These are phyloP conservation scores for Suillia variegata DNA, from an alignment of 2,888 invertebrate genomes.

Conservation along the genomic window DNA sequence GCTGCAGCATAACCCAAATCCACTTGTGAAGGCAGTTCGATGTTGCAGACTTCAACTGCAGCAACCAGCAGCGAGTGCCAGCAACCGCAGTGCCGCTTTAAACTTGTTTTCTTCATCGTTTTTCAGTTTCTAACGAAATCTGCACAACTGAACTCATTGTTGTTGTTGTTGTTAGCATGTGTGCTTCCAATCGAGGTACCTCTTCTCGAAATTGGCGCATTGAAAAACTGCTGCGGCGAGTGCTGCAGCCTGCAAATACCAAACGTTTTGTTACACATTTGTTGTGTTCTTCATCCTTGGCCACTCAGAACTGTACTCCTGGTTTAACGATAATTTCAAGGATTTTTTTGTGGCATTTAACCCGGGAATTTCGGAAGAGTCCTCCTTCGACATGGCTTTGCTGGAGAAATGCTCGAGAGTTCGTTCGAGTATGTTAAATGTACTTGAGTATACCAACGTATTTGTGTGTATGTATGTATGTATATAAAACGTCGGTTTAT, in stretches of 20 bases:
- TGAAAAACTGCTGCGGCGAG: background rate
- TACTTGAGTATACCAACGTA: background rate
- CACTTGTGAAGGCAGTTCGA: background rate
- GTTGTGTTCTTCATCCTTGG: background rate
- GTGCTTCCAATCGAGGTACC: background rate
- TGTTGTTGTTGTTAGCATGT: too few species aligned
- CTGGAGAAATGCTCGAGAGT: constrained; percentile 6
- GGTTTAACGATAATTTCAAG: constrained; percentile 53
- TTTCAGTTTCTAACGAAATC: constrained; percentile 1
- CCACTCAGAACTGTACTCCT: constrained; percentile 45
- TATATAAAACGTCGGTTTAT: background rate
- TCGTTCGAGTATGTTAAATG: too few species aligned
- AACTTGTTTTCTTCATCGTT: background rate
- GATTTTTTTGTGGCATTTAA: constrained; percentile 46
- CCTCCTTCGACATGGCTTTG: background rate
- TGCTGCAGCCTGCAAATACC: background rate
- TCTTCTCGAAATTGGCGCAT: background rate
- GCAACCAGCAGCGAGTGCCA: too few species aligned
- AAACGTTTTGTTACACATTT: background rate
- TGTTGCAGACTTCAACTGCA: background rate
- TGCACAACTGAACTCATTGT: background rate
- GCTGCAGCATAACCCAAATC: background rate
- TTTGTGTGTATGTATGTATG: background rate
- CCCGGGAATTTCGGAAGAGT: constrained; percentile 29
- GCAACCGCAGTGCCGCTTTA: background rate